Conservation (phyloP, 2,113 vertebrate species). For the Burhinus bistriatus region DNA sequence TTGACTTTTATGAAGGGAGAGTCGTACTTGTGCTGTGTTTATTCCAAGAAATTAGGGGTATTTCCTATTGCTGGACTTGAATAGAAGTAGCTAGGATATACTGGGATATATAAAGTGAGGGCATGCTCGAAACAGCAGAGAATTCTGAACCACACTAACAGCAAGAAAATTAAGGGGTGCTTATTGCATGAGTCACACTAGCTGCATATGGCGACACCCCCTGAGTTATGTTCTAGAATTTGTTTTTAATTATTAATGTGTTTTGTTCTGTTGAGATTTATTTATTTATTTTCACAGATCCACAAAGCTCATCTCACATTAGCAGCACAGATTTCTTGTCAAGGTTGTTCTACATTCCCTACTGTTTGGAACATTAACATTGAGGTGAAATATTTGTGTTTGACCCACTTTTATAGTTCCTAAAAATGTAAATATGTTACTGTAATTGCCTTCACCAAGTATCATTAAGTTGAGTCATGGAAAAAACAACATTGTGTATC, state of each 20-base stretch:
- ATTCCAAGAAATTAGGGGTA: background rate
- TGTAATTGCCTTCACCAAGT: background rate
- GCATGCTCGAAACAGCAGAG: background rate
- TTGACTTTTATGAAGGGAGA: background rate
- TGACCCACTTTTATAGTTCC: background rate
- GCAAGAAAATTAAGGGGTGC: background rate
- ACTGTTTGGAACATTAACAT: background rate
- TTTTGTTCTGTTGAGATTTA: background rate
- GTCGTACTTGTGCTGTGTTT: background rate
- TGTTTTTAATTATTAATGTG: slow-evolving; percentile 40
- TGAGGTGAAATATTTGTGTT: slow-evolving; percentile 1
- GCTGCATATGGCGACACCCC: background rate
- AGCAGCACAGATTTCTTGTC: background rate
- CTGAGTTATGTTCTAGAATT: background rate
- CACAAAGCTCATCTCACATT: background rate
- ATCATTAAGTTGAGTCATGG: background rate
- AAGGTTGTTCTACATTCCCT: background rate
- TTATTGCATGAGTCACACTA: background rate
- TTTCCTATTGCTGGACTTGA: background rate
- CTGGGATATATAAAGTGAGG: background rate
- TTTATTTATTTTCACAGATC: background rate
- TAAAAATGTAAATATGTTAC: background rate
- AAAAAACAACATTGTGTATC: background rate
- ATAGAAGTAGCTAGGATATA: background rate
- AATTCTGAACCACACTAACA: background rate